phyloP scores from a whole-genome alignment of 2,113 vertebrate species.

The Zapus hudsonius region DNA sequence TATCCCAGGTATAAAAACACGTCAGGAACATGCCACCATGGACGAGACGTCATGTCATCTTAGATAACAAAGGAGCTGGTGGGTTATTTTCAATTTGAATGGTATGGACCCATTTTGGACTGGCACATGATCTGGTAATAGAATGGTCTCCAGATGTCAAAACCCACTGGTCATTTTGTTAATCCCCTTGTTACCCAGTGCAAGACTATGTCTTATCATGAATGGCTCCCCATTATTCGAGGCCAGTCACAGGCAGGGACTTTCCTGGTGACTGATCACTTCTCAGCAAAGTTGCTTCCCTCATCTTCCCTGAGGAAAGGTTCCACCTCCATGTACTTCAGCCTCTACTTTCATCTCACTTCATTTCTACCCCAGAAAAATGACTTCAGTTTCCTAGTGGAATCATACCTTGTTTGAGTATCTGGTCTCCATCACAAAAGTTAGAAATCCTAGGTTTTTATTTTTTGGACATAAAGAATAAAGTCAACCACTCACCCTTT shows the following conservation, averaged over 20 bases:
- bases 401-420: background rate
- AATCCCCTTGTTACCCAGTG: background rate
- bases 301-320: background rate
- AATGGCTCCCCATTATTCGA: background rate
- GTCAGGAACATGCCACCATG: background rate
- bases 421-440: background rate
- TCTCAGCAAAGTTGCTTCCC: background rate
- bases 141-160: background rate
- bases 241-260: background rate
- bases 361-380: background rate
- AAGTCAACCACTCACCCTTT: background rate
- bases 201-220: background rate
- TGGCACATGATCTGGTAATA: background rate
- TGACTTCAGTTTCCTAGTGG: background rate
- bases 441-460: constrained; percentile 1
- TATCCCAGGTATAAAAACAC: background rate
- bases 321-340: background rate
- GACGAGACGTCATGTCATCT: background rate
- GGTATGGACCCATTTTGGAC: background rate
- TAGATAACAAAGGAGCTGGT: background rate
- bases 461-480: background rate
- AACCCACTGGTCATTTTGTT: background rate
- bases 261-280: background rate
- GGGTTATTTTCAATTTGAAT: background rate
- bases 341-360: background rate